Percentiles rank a stretch among this genome's conserved stretches.
Evolutionary conservation across 2,797 vertebrate genomes (phyloP).

Genomic region (Salarias fasciatus): DNA sequence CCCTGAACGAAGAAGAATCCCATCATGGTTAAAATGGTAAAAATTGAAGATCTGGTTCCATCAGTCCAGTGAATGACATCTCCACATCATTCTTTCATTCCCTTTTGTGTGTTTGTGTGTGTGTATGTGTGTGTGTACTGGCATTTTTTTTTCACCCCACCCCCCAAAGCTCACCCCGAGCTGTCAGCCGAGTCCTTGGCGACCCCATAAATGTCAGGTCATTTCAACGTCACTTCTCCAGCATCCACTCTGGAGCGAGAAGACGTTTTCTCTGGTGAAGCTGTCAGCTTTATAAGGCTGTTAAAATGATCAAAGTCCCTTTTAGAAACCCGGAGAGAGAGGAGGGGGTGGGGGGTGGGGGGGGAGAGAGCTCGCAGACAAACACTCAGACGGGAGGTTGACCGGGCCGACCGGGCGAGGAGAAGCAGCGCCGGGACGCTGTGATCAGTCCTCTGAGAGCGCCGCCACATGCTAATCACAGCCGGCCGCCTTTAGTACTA

Average conservation of each 20-base stretch:
- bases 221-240: slow-evolving; percentile 67
- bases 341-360: not conserved
- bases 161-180: no score
- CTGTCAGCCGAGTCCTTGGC: slow-evolving; percentile 51
- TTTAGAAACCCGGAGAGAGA: slow-evolving; percentile 60
- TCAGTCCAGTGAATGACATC: slow-evolving; percentile 46
- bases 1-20: no score
- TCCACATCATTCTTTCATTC: slow-evolving; percentile 36
- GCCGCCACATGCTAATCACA: no score
- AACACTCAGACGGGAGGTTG: no score
- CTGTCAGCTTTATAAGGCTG: slow-evolving; percentile 72
- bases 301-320: slow-evolving; percentile 78
- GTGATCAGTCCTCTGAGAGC: no score
- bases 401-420: no score
- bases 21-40: no score
- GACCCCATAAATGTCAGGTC: slow-evolving; percentile 76
- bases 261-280: slow-evolving; percentile 65
- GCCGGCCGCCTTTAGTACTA: no score
- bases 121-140: slow-evolving; percentile 1
- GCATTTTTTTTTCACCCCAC: no score
- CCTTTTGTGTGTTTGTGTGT: slow-evolving; percentile 29
- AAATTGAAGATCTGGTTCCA: no score
- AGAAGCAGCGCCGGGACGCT: no score
- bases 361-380: no score
- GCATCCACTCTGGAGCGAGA: slow-evolving; percentile 56